Conservation (phyloP, 2,113 vertebrate species). For the Rattus rattus region DNA sequence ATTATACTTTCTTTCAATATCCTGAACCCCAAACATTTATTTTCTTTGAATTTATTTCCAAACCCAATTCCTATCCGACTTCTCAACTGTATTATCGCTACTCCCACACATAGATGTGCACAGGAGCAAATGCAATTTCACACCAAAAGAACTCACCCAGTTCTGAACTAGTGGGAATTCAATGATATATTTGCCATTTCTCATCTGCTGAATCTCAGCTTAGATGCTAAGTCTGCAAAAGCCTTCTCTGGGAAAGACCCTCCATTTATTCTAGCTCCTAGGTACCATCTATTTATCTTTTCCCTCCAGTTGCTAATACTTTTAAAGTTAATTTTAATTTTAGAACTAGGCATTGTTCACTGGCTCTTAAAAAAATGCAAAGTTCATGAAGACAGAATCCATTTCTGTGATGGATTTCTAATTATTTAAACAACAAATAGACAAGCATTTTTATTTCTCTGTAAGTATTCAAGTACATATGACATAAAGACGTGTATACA, state of each 20-base stretch:
- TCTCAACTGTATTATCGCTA: neutral
- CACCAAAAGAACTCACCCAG: neutral
- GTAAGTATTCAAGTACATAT: neutral
- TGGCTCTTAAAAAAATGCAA: neutral
- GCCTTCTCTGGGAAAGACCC: neutral
- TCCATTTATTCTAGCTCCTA: neutral
- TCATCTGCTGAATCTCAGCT: constrained; percentile 37
- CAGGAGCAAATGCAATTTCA: neutral
- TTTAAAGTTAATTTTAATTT: constrained; percentile 25
- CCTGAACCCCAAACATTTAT: neutral
- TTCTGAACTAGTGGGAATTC: constrained; percentile 43
- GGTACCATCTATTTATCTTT: neutral
- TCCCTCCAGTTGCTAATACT: neutral
- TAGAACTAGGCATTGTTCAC: neutral
- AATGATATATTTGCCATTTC: neutral
- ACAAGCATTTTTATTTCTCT: constrained; percentile 9
- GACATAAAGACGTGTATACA: neutral
- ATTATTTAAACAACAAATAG: constrained; percentile 9
- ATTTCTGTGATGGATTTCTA: neutral
- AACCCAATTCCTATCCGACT: constrained; percentile 7
- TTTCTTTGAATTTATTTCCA: constrained; percentile 32
- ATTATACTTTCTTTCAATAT: constrained; percentile 30
- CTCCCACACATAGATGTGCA: too few relatives aligned
- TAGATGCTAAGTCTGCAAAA: neutral
- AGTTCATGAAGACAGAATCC: neutral